Evolutionary conservation across 2,888 invertebrate species (phyloP), one percentile per base, ranked within the genome.

Genomic region (Chydorus sphaericus): DNA sequence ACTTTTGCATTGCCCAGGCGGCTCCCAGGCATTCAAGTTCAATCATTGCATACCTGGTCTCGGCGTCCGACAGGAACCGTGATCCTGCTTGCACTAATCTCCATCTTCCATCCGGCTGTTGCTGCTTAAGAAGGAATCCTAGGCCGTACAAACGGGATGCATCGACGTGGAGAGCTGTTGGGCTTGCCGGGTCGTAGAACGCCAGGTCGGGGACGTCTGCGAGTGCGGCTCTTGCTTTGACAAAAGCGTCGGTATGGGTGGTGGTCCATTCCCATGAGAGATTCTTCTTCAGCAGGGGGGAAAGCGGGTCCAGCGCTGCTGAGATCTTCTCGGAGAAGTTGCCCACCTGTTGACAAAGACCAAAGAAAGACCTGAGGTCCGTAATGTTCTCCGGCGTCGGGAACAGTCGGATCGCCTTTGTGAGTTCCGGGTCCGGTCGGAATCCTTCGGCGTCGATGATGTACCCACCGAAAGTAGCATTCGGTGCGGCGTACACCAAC

Each of bases 111-210:
- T 26, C 26, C 10, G 49, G 8, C 1, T 16, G 10, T 29, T 53
- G n/a, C 23, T 57, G 57, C 11, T 49, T 54, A 1, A 57, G 33
- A 10, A 28, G 39, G 36, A 51, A 57, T 2, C 58, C 57, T 3
- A 58, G 18, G 2, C 57, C 58, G 37, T 48, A 28, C 1, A 53
- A 48, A 2, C 54, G 20, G 2, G 58, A 37, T 5, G 57, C 54
- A 31, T 59, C 54, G 6, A 54, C 49, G 26, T 54, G 54, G 30
- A 58, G 30, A 5, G 33, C 28, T 6, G 54, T 57, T 3, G 39
- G 39, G 1, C 26, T 18, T 16, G 30, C 14, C 1, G 57, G 57
- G 29, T 57, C 54, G 20, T 39, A 59, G 49, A 18, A 49, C 1
- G 33, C 38, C 2, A 58, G 38, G 11, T 36, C 48, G 20, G 37